Percentiles rank a stretch among this genome's conserved stretches.
phyloP scores from a whole-genome alignment of 1,140 invertebrate species.

The Schlechtendalia chinensis region DNA sequence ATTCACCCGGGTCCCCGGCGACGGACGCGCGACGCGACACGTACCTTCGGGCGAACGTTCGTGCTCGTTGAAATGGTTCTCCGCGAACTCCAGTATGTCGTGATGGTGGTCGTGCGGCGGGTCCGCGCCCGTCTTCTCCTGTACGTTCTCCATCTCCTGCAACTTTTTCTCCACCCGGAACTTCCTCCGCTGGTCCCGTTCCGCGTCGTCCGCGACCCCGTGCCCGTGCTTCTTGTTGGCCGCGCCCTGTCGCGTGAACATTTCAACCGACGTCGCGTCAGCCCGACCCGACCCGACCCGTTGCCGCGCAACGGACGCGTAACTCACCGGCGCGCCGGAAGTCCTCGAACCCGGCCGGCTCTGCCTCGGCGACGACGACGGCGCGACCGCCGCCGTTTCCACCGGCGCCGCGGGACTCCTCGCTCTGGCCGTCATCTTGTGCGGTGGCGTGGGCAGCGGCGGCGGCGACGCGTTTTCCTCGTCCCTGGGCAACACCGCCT shows the following conservation, averaged over 20 bases:
- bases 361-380: slow-evolving; percentile 57
- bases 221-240: slow-evolving; percentile 31
- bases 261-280: too few relatives aligned
- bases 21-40: too few relatives aligned
- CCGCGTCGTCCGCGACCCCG: slow-evolving; percentile 54
- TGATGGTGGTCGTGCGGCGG: slow-evolving; percentile 60
- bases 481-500: slow-evolving; percentile 72
- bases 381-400: slow-evolving; percentile 45
- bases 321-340: slow-evolving; percentile 3
- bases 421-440: slow-evolving; percentile 55
- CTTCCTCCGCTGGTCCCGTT: slow-evolving; percentile 74
- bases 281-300: too few relatives aligned
- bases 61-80: slow-evolving; percentile 89
- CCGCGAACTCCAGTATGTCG: slow-evolving; percentile 90
- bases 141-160: slow-evolving; percentile 66
- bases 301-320: too few relatives aligned
- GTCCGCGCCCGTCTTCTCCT: slow-evolving; percentile 58
- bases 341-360: slow-evolving; percentile 57
- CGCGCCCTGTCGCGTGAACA: too few relatives aligned
- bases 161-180: slow-evolving; percentile 81
- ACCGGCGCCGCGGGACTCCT: slow-evolving; percentile 54
- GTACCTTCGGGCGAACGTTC: slow-evolving; percentile 61
- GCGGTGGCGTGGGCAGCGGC: slow-evolving; percentile 57
- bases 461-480: slow-evolving; percentile 59
- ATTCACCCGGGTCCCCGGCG: too few relatives aligned